phyloP scores from a whole-genome alignment of 2,797 vertebrate genomes.

The Ibycter americanus region DNA sequence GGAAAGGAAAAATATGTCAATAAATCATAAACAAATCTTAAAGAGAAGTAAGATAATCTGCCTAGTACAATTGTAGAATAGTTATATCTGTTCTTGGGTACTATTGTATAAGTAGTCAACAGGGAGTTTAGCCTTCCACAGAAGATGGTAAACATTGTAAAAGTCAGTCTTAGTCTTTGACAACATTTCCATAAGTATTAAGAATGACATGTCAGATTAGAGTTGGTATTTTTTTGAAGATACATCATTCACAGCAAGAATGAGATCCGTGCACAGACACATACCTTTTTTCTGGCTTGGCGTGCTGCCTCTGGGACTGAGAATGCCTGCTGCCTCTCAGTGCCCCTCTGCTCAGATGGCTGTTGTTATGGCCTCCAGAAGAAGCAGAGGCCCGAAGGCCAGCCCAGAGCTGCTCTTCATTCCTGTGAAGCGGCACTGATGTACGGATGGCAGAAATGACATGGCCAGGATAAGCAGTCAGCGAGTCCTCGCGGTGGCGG shows the following conservation, averaged over 20 bases:
- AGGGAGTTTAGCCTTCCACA: not conserved
- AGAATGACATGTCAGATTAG: not conserved
- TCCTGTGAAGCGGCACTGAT: slow-evolving; percentile 78
- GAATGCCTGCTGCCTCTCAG: slow-evolving; percentile 69
- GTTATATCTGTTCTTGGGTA: not conserved
- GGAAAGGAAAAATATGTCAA: not conserved
- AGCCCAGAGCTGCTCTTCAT: slow-evolving; percentile 40
- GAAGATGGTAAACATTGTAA: not conserved
- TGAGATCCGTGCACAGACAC: not conserved
- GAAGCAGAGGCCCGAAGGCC: slow-evolving; percentile 12
- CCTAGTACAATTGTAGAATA: not conserved
- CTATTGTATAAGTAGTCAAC: not conserved
- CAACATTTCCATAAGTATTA: not conserved
- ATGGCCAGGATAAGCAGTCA: slow-evolving; percentile 68
- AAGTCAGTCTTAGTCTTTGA: not conserved
- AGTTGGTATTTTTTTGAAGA: not conserved
- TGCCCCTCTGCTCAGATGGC: slow-evolving; percentile 42
- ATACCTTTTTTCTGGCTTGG: slow-evolving; percentile 73
- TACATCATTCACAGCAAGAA: not conserved
- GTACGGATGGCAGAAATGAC: slow-evolving; percentile 80
- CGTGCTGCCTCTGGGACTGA: slow-evolving; percentile 48
- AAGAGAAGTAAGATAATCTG: not conserved
- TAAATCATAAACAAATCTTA: not conserved
- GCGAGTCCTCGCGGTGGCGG: slow-evolving; percentile 41
- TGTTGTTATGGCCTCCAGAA: slow-evolving; percentile 23